Evolutionary conservation across 2,113 vertebrate species (phyloP).

Genomic region (Athene noctua): DNA sequence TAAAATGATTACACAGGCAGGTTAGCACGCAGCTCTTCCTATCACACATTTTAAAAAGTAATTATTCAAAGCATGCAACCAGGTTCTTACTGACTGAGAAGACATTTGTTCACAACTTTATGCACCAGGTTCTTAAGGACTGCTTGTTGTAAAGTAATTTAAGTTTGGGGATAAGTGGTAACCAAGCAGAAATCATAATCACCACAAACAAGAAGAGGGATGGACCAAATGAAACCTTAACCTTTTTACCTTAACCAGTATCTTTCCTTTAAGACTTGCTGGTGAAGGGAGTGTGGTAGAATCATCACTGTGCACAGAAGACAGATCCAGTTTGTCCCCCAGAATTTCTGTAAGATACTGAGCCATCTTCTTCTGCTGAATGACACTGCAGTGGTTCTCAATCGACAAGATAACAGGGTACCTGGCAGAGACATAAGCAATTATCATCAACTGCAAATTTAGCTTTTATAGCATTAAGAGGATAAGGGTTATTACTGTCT

Average conservation of each 20-base stretch:
- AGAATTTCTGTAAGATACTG: slow-evolving; percentile 89
- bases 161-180: not conserved
- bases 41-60: not conserved
- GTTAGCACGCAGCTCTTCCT: not conserved
- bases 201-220: not conserved
- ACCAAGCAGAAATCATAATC: not conserved
- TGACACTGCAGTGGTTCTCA: slow-evolving; percentile 96
- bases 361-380: slow-evolving; percentile 98
- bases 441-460: not conserved
- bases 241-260: slow-evolving; percentile 89
- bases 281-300: slow-evolving; percentile 86
- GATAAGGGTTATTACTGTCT: not conserved
- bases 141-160: not conserved
- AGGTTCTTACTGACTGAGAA: not conserved
- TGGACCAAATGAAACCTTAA: not conserved
- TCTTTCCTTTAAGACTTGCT: slow-evolving; percentile 88
- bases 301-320: slow-evolving; percentile 78
- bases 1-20: not conserved
- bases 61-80: not conserved
- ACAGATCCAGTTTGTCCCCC: slow-evolving; percentile 91
- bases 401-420: slow-evolving; percentile 96
- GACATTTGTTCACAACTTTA: not conserved
- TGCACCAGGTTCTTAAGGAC: not conserved
- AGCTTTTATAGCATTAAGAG: not conserved
- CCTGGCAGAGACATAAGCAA: slow-evolving; percentile 61